Evolutionary conservation across 2,888 invertebrate genomes (phyloP).

Genomic region (Conops quadrifasciatus): DNA sequence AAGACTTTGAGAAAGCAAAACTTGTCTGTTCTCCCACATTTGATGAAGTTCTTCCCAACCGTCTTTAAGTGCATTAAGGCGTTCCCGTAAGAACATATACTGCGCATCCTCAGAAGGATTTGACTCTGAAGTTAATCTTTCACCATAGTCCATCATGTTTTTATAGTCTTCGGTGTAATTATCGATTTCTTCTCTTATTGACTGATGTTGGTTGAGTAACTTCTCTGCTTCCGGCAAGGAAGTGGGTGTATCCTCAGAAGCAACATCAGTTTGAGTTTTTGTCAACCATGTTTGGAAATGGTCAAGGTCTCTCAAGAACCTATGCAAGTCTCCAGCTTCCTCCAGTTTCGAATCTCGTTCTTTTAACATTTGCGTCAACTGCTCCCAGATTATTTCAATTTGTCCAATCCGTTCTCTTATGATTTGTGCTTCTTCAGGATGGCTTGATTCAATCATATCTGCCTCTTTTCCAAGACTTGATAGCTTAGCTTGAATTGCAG

Average conservation of each 20-base stretch:
- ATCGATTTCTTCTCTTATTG: conserved; percentile 98
- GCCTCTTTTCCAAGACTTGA: conserved; percentile 95
- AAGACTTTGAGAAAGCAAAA: conserved; percentile 91
- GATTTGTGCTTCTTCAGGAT: conserved; percentile 92
- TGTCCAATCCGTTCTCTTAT: conserved; percentile 90
- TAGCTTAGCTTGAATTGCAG: conserved; percentile 97
- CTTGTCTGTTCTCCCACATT: conserved; percentile 99
- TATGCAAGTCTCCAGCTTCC: conserved; percentile 97
- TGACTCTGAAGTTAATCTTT: conserved; percentile 88
- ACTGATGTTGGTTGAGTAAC: conserved; percentile 95
- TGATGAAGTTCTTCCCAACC: conserved; percentile 99
- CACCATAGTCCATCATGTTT: conserved; percentile 99
- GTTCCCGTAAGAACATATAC: conserved; percentile 99
- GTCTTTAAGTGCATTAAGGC: conserved; percentile 96
- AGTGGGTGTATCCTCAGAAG: conserved; percentile 94
- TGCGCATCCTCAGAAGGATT: conserved; percentile 95
- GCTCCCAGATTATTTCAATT: conserved; percentile 95
- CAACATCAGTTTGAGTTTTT: conserved; percentile 98
- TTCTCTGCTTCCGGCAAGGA: conserved; percentile 96
- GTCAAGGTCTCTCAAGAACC: conserved; percentile 97
- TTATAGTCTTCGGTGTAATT: conserved; percentile 98
- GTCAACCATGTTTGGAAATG: conserved; percentile 99
- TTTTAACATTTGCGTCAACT: conserved; percentile 95
- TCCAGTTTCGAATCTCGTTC: conserved; percentile 98
- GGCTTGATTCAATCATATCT: conserved; percentile 87